Percentiles rank a stretch among this genome's conserved stretches.
These are phyloP conservation scores for Austrolebias charrua DNA, from an alignment of 2,797 vertebrate genomes.

Conservation along the genomic window DNA sequence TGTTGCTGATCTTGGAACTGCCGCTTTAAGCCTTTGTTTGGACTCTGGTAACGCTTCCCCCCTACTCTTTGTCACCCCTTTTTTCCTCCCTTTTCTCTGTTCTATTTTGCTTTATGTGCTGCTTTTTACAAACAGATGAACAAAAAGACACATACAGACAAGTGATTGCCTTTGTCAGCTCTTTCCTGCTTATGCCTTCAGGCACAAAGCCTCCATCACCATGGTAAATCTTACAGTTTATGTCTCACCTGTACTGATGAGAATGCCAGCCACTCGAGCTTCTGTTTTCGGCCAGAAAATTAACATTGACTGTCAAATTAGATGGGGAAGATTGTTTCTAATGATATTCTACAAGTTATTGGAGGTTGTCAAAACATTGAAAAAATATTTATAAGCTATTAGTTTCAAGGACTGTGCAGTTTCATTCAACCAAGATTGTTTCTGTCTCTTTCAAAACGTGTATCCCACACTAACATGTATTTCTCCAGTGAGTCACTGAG, in stretches of 20 bases:
- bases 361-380: constrained; percentile 18
- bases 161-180: constrained; percentile 76
- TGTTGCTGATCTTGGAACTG: constrained; percentile 61
- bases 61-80: not conserved
- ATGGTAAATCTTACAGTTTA: constrained; percentile 25
- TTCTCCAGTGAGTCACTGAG: constrained; percentile 32
- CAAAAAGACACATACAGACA: constrained; percentile 56
- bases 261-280: constrained; percentile 18
- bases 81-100: constrained; percentile 25
- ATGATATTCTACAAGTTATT: constrained; percentile 39
- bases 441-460: constrained; percentile 31
- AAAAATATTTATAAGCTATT: constrained; percentile 29
- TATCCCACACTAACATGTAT: constrained; percentile 8
- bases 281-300: constrained; percentile 23
- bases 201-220: constrained; percentile 56
- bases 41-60: constrained; percentile 51
- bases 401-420: constrained; percentile 30
- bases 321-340: constrained; percentile 43
- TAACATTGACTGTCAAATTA: constrained; percentile 31
- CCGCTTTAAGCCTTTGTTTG: constrained; percentile 71
- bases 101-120: constrained; percentile 49
- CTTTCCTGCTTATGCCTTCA: constrained; percentile 72
- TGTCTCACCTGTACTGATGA: constrained; percentile 56
- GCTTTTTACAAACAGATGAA: constrained; percentile 67
- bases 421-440: constrained; percentile 24